Evolutionary conservation across 2,888 invertebrate species (phyloP).

Genomic region (Clostera curtula): DNA sequence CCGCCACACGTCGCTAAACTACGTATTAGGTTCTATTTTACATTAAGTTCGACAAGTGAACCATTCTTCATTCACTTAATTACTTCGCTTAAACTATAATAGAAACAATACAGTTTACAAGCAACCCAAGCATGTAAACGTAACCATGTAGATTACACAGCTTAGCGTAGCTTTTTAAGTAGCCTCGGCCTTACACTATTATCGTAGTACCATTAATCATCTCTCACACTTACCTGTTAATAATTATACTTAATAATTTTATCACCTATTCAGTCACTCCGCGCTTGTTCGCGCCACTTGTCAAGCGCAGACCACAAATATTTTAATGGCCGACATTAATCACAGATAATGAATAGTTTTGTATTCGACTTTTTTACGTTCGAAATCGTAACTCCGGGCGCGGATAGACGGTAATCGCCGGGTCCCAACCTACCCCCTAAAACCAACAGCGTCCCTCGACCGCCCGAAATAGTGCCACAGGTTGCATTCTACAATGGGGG

Average conservation of each 20-base stretch:
- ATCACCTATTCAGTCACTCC: slow-evolving; percentile 46
- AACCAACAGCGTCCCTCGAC: too few species aligned
- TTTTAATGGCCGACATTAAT: slow-evolving; percentile 29
- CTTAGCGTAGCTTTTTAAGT: too few species aligned
- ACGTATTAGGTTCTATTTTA: too few species aligned
- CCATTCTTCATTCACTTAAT: too few species aligned
- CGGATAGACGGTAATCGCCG: background rate
- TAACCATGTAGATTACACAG: too few species aligned
- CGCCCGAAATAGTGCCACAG: too few species aligned
- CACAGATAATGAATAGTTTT: slow-evolving; percentile 22
- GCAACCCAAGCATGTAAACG: too few species aligned
- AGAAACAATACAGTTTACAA: too few species aligned
- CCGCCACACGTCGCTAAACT: too few species aligned
- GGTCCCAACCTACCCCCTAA: slow-evolving; percentile 14
- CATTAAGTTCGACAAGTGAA: too few species aligned
- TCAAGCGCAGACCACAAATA: slow-evolving; percentile 14
- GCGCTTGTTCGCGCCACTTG: slow-evolving; percentile 21
- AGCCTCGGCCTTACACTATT: slow-evolving; percentile 25
- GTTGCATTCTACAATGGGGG: too few species aligned
- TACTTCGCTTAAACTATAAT: too few species aligned
- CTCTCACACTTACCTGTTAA: slow-evolving; percentile 46
- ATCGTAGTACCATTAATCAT: slow-evolving; percentile 59
- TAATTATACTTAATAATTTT: slow-evolving; percentile 68
- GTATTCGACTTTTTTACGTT: slow-evolving; percentile 17
- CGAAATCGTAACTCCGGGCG: slow-evolving; percentile 12